Percentiles rank a stretch among this genome's conserved stretches.
These are phyloP conservation scores for Mobula hypostoma DNA, from an alignment of 2,113 vertebrate species.

Conservation along the genomic window DNA sequence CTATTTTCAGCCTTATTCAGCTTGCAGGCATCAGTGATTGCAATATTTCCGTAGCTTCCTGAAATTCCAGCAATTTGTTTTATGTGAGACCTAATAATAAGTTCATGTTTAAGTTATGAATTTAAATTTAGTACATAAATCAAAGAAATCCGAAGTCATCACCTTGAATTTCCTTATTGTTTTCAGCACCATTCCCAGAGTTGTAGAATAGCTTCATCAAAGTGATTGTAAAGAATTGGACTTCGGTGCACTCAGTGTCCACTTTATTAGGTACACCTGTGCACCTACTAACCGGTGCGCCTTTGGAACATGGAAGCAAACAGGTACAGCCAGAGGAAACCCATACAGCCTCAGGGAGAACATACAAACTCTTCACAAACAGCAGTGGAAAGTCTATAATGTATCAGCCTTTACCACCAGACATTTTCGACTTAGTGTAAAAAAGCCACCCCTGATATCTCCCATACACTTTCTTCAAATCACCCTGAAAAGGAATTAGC, in stretches of 20 bases:
- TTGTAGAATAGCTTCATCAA: background rate
- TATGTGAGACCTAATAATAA: background rate
- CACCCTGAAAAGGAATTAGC: too few species aligned
- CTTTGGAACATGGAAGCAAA: too few species aligned
- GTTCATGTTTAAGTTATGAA: background rate
- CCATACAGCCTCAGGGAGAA: too few species aligned
- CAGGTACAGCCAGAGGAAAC: too few species aligned
- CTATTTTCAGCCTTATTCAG: background rate
- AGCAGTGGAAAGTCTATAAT: too few species aligned
- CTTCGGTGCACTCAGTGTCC: background rate
- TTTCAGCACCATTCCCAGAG: background rate
- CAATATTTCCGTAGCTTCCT: background rate
- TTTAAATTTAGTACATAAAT: background rate
- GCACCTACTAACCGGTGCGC: too few species aligned
- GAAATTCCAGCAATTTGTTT: background rate
- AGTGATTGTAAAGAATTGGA: background rate
- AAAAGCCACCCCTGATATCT: too few species aligned
- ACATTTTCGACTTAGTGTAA: too few species aligned
- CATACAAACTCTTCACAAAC: too few species aligned
- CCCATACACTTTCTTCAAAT: too few species aligned
- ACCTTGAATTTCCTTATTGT: slow-evolving; percentile 13
- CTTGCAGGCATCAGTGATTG: slow-evolving; percentile 3
- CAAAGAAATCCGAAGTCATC: background rate
- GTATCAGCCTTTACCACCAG: too few species aligned
- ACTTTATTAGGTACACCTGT: too few species aligned